Conservation (phyloP, 2,888 invertebrate species). For the Teleiodes luculella region DNA sequence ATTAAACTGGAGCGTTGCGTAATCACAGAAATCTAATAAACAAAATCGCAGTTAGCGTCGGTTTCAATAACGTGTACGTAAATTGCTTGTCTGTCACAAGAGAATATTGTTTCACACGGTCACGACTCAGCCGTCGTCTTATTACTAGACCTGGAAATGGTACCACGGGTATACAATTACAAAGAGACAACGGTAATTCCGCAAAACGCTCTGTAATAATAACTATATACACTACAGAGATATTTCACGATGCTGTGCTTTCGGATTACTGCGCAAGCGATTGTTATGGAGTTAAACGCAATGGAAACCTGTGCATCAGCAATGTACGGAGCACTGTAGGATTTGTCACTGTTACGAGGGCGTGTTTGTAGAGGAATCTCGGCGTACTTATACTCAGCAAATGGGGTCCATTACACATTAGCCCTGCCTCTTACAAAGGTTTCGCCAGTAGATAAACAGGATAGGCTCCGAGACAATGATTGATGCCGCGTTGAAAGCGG, state of each 20-base stretch:
- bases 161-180: conserved; percentile 47
- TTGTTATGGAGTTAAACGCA: too few relatives aligned
- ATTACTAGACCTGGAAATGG: conserved; percentile 48
- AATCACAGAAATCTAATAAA: conserved; percentile 43
- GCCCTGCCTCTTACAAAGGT: conserved; percentile 48
- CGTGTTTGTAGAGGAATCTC: conserved; percentile 15
- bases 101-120: conserved; percentile 49
- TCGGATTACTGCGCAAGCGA: conserved; percentile 39
- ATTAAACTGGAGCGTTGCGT: conserved; percentile 46
- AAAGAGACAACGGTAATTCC: conserved; percentile 44
- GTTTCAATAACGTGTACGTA: conserved; percentile 42
- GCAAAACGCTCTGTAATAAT: conserved; percentile 44
- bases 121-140: conserved; percentile 50
- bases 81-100: conserved; percentile 44
- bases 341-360: too few relatives aligned
- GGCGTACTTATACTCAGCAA: conserved; percentile 36
- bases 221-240: conserved; percentile 35
- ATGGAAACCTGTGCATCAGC: too few relatives aligned
- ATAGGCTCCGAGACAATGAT: conserved; percentile 60
- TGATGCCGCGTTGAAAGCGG: conserved; percentile 46
- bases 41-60: conserved; percentile 35
- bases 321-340: too few relatives aligned
- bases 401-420: conserved; percentile 49
- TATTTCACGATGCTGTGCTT: conserved; percentile 31
- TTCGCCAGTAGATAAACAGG: conserved; percentile 50